A percentile compares a stretch with the other conserved stretches of the same genome.
phyloP scores from a whole-genome alignment of 2,113 vertebrate species.

The Hydropotes inermis region DNA sequence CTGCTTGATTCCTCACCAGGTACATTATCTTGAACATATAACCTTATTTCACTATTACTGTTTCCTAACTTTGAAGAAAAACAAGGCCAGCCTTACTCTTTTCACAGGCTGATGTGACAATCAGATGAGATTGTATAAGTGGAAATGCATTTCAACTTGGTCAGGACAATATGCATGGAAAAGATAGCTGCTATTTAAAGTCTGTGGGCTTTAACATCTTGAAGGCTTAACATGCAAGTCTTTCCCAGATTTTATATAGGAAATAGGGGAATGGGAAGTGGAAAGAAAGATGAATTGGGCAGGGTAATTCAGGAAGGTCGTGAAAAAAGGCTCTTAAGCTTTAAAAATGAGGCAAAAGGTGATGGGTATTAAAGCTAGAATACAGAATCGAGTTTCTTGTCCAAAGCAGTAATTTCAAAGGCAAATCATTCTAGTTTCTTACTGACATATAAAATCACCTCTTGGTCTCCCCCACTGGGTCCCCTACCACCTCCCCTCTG shows the following conservation, averaged over 20 bases:
- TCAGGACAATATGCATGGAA: not conserved
- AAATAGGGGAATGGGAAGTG: not conserved
- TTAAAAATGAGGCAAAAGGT: slow-evolving; percentile 1
- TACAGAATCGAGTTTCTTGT: not conserved
- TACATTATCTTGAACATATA: not conserved
- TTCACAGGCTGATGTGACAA: not conserved
- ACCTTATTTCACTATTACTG: not conserved
- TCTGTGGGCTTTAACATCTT: not conserved
- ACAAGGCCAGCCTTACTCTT: not conserved
- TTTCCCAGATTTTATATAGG: not conserved
- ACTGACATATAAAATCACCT: not conserved
- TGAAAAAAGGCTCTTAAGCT: not conserved
- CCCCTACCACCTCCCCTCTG: too few species aligned
- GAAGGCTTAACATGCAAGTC: not conserved
- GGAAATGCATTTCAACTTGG: not conserved
- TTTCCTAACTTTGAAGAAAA: not conserved
- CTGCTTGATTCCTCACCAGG: not conserved
- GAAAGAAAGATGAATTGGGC: not conserved
- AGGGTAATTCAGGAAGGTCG: not conserved
- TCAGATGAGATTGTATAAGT: not conserved
- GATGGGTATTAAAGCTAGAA: not conserved
- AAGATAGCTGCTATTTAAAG: not conserved
- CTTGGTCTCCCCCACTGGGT: not conserved
- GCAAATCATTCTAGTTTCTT: not conserved
- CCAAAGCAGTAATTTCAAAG: not conserved